phyloP scores from a whole-genome alignment of 2,888 invertebrate species.

The Prostheceraeus crozeri region DNA sequence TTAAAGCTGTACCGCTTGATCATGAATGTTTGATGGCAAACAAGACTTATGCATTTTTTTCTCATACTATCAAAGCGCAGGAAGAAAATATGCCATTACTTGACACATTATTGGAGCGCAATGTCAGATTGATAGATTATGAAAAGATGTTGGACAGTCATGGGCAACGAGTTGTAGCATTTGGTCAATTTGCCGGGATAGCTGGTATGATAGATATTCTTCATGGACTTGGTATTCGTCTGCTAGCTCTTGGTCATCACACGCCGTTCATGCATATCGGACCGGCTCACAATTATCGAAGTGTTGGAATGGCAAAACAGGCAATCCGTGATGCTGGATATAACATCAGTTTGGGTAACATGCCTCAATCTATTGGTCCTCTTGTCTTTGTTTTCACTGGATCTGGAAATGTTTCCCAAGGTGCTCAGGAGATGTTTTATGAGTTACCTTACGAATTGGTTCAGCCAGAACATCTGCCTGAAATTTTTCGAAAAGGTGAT shows the following conservation, averaged over 20 bases:
- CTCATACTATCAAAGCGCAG: constrained; percentile 98
- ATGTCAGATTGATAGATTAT: constrained; percentile 90
- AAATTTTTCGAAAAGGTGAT: constrained; percentile 94
- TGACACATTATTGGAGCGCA: constrained; percentile 84
- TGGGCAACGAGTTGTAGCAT: constrained; percentile 87
- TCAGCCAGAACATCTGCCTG: constrained; percentile 81
- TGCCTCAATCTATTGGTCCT: constrained; percentile 96
- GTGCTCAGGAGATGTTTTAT: constrained; percentile 71
- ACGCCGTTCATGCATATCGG: constrained; percentile 99
- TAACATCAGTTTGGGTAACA: constrained; percentile 84
- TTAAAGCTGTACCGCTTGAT: constrained; percentile 77
- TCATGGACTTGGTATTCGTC: constrained; percentile 84
- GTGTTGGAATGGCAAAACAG: constrained; percentile 92
- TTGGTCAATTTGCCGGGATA: constrained; percentile 95
- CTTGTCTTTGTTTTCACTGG: constrained; percentile 96
- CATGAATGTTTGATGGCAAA: constrained; percentile 81
- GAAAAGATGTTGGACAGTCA: constrained; percentile 83
- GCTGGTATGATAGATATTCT: constrained; percentile 97
- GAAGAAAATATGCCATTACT: constrained; percentile 92
- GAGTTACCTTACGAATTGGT: constrained; percentile 96
- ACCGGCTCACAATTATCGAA: constrained; percentile 94
- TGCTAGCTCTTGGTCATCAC: constrained; percentile 90
- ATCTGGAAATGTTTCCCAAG: constrained; percentile 82
- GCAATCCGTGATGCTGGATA: constrained; percentile 97
- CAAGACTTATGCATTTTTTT: constrained; percentile 96